These are phyloP conservation scores for Lasioglossum villosulum DNA, from an alignment of 2,888 invertebrate genomes.

Conservation along the genomic window DNA sequence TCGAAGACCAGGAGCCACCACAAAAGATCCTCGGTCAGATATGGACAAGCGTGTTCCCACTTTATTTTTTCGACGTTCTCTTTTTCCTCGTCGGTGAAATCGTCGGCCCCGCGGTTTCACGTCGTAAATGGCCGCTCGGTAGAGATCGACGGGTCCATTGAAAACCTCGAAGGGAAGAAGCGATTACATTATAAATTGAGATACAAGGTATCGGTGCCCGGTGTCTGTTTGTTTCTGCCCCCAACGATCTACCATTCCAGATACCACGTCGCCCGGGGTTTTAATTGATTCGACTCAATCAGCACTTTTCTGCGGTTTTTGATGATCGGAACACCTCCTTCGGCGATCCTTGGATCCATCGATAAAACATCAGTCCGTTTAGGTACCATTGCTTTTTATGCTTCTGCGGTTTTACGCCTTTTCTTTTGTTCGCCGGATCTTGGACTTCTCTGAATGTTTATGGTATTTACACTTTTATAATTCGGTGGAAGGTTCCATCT, in stretches of 20 bases:
- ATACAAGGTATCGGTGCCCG: slow-evolving; percentile 39
- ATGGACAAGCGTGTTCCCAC: slow-evolving; percentile 29
- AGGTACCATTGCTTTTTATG: background rate
- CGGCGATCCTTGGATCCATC: background rate
- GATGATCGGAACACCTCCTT: background rate
- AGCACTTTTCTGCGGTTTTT: slow-evolving; percentile 19
- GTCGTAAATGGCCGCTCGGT: slow-evolving; percentile 53
- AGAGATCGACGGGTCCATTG: slow-evolving; percentile 58
- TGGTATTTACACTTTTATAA: background rate
- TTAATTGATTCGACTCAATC: slow-evolving; percentile 48
- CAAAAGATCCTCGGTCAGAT: slow-evolving; percentile 63
- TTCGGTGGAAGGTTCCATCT: background rate
- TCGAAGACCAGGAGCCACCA: slow-evolving; percentile 68
- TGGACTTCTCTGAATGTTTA: background rate
- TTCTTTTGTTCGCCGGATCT: background rate
- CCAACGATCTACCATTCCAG: background rate
- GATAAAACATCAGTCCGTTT: background rate
- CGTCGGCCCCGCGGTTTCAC: slow-evolving; percentile 53
- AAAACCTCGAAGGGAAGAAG: slow-evolving; percentile 37
- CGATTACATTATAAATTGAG: slow-evolving; percentile 53
- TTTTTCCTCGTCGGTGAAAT: slow-evolving; percentile 36
- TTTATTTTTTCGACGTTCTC: background rate
- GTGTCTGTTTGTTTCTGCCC: slow-evolving; percentile 33
- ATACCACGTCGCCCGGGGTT: slow-evolving; percentile 4
- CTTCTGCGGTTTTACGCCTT: background rate